phyloP scores from a whole-genome alignment of 2,888 invertebrate species.

The Resseliella maxima region DNA sequence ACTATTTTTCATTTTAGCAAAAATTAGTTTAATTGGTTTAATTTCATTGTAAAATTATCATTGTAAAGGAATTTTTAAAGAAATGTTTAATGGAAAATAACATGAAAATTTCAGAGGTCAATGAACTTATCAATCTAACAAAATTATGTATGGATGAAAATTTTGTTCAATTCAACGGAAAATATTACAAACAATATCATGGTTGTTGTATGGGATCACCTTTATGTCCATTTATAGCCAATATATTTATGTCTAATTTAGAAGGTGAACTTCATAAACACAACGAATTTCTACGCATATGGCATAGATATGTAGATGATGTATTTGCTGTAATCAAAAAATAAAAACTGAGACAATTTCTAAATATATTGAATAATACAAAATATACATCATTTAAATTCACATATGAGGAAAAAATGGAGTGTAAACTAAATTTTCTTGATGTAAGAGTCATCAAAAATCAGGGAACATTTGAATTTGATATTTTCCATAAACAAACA shows the following conservation, averaged over 20 bases:
- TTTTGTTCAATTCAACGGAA: not conserved
- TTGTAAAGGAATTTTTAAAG: too few species aligned
- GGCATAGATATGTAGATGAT: not conserved
- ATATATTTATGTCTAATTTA: not conserved
- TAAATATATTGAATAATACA: not conserved
- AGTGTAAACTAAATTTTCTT: slow-evolving; percentile 18
- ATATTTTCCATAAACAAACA: not conserved
- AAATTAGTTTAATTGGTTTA: too few species aligned
- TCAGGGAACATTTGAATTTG: slow-evolving; percentile 47
- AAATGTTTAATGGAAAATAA: too few species aligned
- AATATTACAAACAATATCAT: not conserved
- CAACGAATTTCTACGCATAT: not conserved
- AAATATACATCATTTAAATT: slow-evolving; percentile 9
- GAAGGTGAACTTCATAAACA: not conserved
- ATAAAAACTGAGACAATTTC: not conserved
- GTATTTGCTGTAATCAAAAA: not conserved
- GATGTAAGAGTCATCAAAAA: not conserved
- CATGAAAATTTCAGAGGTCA: too few species aligned
- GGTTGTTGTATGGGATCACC: not conserved
- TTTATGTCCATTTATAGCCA: not conserved
- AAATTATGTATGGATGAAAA: not conserved
- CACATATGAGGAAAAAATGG: slow-evolving; percentile 8
- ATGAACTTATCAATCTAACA: not conserved
- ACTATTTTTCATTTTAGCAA: too few species aligned
- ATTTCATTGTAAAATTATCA: too few species aligned